phyloP scores from a whole-genome alignment of 2,888 invertebrate species.

The Ormyrus rosae region DNA sequence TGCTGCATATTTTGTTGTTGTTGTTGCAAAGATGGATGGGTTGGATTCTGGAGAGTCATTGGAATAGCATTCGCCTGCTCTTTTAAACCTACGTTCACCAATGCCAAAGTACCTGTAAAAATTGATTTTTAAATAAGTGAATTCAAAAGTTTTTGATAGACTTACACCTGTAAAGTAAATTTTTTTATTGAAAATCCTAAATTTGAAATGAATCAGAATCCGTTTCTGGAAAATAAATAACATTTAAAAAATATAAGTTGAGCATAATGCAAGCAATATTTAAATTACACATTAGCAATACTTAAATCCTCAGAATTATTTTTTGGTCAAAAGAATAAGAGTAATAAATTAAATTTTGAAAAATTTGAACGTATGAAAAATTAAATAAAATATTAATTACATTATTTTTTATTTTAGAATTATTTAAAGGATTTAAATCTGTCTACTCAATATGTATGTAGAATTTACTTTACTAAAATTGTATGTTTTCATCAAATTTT shows the following conservation, averaged over 20 bases:
- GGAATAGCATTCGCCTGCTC: conserved; percentile 69
- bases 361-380: not conserved
- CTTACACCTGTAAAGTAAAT: not conserved
- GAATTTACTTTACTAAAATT: no score
- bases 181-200: not conserved
- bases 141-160: conserved; percentile 15
- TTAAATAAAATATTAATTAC: no score
- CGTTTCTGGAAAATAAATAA: no score
- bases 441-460: no score
- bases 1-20: conserved; percentile 65
- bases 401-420: no score
- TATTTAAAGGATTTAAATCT: no score
- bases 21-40: conserved; percentile 66
- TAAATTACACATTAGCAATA: conserved; percentile 22
- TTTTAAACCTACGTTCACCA: conserved; percentile 72
- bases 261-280: conserved; percentile 16
- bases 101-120: conserved; percentile 68
- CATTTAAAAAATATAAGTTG: not conserved
- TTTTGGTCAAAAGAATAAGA: no score
- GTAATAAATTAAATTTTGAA: not conserved
- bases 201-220: no score
- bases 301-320: conserved; percentile 2
- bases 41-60: conserved; percentile 68
- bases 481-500: no score
- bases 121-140: conserved; percentile 5